Evolutionary conservation across 2,888 invertebrate species (phyloP).

Genomic region (Mechanitis mazaeus): DNA sequence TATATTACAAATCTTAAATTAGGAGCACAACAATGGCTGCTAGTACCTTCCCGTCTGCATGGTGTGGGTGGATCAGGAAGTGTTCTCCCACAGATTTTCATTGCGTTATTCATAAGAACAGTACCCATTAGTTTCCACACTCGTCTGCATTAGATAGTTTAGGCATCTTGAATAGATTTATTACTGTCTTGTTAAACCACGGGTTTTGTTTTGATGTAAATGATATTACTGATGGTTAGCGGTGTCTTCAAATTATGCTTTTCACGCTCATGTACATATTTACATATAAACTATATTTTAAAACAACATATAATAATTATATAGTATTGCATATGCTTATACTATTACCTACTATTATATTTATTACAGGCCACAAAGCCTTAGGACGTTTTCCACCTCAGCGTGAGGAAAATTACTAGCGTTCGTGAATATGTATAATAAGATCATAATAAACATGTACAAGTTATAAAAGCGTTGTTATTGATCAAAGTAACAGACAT

Average conservation of each 20-base stretch:
- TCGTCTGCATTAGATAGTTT: conserved; percentile 29
- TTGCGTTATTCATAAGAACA: conserved; percentile 61
- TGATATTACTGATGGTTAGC: background rate
- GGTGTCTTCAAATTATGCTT: no score
- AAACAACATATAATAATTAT: no score
- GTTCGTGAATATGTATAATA: conserved; percentile 66
- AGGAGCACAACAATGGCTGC: no score
- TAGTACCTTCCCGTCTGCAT: conserved; percentile 1
- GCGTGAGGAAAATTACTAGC: conserved; percentile 59
- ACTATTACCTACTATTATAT: conserved; percentile 19
- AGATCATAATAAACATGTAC: conserved; percentile 64
- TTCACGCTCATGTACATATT: no score
- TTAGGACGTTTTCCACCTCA: conserved; percentile 59
- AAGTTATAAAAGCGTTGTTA: conserved; percentile 53
- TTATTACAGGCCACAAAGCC: conserved; percentile 34
- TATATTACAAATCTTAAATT: no score
- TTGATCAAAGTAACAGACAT: conserved; percentile 16
- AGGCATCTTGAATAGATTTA: conserved; percentile 27
- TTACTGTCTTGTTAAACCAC: conserved; percentile 22
- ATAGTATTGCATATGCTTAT: background rate
- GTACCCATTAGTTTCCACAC: conserved; percentile 33
- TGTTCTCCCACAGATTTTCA: conserved; percentile 68
- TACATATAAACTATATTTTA: no score
- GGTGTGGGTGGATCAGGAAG: conserved; percentile 71
- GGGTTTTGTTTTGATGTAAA: conserved; percentile 8